A percentile compares a stretch with the other conserved stretches of the same genome.
Conservation (phyloP, 2,888 invertebrate genomes). For the Ephialtes manifestator region DNA sequence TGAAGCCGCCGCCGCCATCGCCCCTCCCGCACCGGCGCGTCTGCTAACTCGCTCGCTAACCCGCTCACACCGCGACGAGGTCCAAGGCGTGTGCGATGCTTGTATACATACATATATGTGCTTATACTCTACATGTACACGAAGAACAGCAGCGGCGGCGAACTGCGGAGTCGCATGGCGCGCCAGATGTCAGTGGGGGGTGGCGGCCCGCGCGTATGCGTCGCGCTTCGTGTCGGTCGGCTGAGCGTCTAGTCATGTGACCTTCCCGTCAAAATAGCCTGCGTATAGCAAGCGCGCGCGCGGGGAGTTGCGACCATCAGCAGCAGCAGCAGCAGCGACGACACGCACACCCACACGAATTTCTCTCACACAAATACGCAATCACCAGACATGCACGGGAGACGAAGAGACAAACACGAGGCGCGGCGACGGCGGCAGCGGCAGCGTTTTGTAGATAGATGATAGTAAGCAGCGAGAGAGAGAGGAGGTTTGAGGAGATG, state of each 20-base stretch:
- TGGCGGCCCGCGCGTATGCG: constrained; percentile 65
- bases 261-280: constrained; percentile 94
- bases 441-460: background rate
- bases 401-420: constrained; percentile 53
- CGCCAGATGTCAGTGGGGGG: constrained; percentile 70
- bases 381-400: constrained; percentile 12
- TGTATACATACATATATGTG: constrained; percentile 33
- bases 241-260: constrained; percentile 90
- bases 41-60: constrained; percentile 66
- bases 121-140: constrained; percentile 21
- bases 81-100: constrained; percentile 29
- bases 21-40: constrained; percentile 79
- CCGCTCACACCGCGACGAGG: constrained; percentile 55
- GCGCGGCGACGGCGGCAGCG: constrained; percentile 26
- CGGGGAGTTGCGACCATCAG: constrained; percentile 60
- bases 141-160: constrained; percentile 60
- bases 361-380: constrained; percentile 29
- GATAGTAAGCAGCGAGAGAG: background rate
- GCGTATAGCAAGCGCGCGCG: constrained; percentile 70
- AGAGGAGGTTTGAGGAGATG: constrained; percentile 15
- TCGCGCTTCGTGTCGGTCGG: constrained; percentile 77
- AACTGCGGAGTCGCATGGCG: constrained; percentile 66
- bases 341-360: constrained; percentile 68
- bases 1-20: constrained; percentile 76
- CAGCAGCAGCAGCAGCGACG: no score